Percentiles rank a stretch among this genome's conserved stretches.
phyloP scores from a whole-genome alignment of 1,140 invertebrate genomes.

The Orchestia grillus region DNA sequence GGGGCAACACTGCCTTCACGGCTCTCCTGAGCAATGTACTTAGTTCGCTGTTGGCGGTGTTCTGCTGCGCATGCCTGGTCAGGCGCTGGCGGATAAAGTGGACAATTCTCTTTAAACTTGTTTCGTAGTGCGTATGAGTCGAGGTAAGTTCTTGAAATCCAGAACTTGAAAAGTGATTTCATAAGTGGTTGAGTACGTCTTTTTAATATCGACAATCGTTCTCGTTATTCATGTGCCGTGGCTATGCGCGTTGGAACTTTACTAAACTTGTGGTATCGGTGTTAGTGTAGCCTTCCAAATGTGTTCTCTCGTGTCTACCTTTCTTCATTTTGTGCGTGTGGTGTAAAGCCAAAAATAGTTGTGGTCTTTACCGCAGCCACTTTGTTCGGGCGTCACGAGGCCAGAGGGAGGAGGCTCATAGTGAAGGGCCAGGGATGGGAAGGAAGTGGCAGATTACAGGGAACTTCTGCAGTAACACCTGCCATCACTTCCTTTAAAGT shows the following conservation, averaged over 20 bases:
- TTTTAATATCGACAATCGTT: background rate
- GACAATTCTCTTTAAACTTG: background rate
- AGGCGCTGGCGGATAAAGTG: too few species aligned
- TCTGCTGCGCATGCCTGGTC: background rate
- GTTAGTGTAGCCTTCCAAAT: too few species aligned
- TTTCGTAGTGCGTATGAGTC: background rate
- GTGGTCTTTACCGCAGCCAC: background rate
- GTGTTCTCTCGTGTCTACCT: background rate
- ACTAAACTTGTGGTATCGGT: too few species aligned
- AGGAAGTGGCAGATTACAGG: conserved; percentile 5
- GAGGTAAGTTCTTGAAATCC: background rate
- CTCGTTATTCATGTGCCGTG: background rate
- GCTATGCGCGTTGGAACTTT: background rate
- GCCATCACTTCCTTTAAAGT: conserved; percentile 26
- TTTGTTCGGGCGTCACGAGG: background rate
- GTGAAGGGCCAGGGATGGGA: background rate
- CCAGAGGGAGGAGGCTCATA: background rate
- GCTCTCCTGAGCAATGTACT: background rate
- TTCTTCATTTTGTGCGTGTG: background rate
- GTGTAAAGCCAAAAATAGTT: background rate
- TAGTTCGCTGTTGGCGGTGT: background rate
- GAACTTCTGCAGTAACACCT: conserved; percentile 3
- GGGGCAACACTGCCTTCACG: background rate
- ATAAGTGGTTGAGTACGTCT: background rate
- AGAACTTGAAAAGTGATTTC: background rate